Evolutionary conservation across 2,113 vertebrate species (phyloP).

Genomic region (Pseudonaja textilis): DNA sequence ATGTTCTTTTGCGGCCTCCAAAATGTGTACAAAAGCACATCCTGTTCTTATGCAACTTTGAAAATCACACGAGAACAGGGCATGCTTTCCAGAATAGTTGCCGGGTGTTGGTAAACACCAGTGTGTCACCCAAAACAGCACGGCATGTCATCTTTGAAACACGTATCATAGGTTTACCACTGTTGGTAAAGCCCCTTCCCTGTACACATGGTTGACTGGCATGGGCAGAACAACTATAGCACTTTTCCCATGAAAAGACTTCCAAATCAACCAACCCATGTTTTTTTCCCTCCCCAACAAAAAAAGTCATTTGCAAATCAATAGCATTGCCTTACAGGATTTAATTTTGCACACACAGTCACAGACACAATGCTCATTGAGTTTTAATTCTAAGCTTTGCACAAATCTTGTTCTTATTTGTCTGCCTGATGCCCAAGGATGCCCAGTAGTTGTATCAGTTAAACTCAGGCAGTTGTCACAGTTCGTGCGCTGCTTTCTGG

Average conservation of each 20-base stretch:
- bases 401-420: not conserved
- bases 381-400: not conserved
- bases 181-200: not conserved
- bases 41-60: not conserved
- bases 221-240: too few species aligned
- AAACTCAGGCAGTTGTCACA: not conserved
- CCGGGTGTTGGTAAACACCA: not conserved
- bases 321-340: not conserved
- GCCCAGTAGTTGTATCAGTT: not conserved
- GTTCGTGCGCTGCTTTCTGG: not conserved
- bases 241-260: not conserved
- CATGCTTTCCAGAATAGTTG: not conserved
- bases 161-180: not conserved
- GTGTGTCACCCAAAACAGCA: not conserved
- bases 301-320: not conserved
- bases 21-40: not conserved
- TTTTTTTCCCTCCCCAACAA: not conserved
- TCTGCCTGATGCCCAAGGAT: not conserved
- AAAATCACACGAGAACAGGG: not conserved
- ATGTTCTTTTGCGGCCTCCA: not conserved
- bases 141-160: not conserved
- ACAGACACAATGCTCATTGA: not conserved
- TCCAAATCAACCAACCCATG: not conserved
- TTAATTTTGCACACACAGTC: not conserved
- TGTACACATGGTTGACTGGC: not conserved